Evolutionary conservation across 2,797 vertebrate genomes (phyloP).

Genomic region (Fundulus diaphanus): DNA sequence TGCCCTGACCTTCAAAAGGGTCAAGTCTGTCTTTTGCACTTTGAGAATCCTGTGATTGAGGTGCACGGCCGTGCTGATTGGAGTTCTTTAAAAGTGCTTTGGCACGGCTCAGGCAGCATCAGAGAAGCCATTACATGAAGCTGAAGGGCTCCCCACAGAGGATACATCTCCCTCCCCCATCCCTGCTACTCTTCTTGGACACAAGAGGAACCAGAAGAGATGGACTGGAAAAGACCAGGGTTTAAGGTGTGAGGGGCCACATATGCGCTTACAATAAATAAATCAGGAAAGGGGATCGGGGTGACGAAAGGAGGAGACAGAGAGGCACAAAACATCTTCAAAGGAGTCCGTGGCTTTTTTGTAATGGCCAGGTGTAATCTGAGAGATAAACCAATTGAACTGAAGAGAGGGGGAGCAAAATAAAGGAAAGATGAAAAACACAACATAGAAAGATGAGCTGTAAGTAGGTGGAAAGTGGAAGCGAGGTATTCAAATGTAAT

Average conservation of each 20-base stretch:
- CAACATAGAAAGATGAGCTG: slow-evolving; percentile 44
- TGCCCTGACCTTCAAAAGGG: slow-evolving; percentile 54
- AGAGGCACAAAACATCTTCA: slow-evolving; percentile 66
- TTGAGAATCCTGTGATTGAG: slow-evolving; percentile 72
- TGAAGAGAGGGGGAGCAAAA: slow-evolving; percentile 32
- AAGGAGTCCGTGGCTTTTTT: slow-evolving; percentile 80
- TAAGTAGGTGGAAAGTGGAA: slow-evolving; percentile 34
- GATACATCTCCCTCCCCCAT: slow-evolving; percentile 42
- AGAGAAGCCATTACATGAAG: slow-evolving; percentile 65
- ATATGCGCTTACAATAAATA: slow-evolving; percentile 58
- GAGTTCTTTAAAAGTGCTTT: slow-evolving; percentile 60
- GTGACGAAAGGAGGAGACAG: slow-evolving; percentile 33
- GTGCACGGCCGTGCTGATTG: slow-evolving; percentile 72
- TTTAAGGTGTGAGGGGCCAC: slow-evolving; percentile 26
- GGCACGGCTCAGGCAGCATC: slow-evolving; percentile 47
- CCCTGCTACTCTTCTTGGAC: slow-evolving; percentile 43
- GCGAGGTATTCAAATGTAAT: slow-evolving; percentile 49
- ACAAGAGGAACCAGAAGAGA: slow-evolving; percentile 49
- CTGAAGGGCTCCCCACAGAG: slow-evolving; percentile 36
- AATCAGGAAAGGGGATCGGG: slow-evolving; percentile 41
- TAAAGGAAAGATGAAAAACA: slow-evolving; percentile 50
- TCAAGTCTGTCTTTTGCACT: slow-evolving; percentile 55
- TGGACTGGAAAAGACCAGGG: slow-evolving; percentile 44
- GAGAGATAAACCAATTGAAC: slow-evolving; percentile 76
- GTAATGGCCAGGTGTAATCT: slow-evolving; percentile 81